Evolutionary conservation across 2,888 invertebrate genomes (phyloP), one percentile per base, ranked within the genome.

Genomic region (Diplolepis rosae): DNA sequence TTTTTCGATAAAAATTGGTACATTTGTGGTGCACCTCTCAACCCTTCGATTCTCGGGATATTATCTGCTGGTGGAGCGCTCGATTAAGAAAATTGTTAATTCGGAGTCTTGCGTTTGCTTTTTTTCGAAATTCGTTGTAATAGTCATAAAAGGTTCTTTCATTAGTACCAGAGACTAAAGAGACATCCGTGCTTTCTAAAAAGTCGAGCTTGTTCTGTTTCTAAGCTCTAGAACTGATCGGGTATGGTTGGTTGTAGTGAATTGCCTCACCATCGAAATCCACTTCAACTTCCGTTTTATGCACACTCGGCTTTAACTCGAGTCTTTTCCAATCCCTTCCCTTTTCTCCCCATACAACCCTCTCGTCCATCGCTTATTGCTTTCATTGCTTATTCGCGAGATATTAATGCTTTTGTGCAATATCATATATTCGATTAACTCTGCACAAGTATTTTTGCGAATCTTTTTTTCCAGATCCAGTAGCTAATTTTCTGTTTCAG

Each of bases 241-340:
- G 18, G 22, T 28, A 67, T 15, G 28, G 30, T 52, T 18, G 54
- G 30, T 28, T 7, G 39, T 28, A 52, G 54, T 56, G 65, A 39
- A 42, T 39, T 35, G 72, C 66, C 28, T 69, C 65, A 48, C 32
- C 30, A 68, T 68, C 61, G 61, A 66, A 73, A 50, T 65, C 68
- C 71, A 50, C 72, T 73, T 79, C 73, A 75, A 72, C 77, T 77
- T 76, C 74, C 72, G 77, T 77, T 78, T 80, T 73, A 78, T 70
- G 81, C 75, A 75, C 73, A 69, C 66, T 28, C 70, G 76, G 70
- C 69, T 69, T 69, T 71, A 72, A 80, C 76, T 72, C 52, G 50
- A 24, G n/a, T 61, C 66, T 56, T 67, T 50, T 48, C 71, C 54
- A 68, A 66, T 45, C 73, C 65, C 68, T 50, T 65, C 65, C 48